These are phyloP conservation scores for Anorthoa munda DNA, from an alignment of 2,888 invertebrate genomes.

Conservation along the genomic window DNA sequence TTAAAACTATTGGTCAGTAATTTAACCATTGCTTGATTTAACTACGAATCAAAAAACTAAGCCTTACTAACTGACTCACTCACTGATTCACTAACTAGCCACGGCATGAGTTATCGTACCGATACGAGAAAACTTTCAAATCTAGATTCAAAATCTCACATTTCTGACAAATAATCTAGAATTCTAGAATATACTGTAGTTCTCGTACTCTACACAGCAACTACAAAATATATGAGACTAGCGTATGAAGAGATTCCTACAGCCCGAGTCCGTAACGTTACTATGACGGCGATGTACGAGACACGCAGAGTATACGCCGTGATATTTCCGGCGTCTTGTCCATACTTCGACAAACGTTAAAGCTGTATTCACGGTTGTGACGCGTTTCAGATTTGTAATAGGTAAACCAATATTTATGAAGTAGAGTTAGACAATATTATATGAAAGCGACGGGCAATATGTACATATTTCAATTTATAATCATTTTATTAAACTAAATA, in stretches of 20 bases:
- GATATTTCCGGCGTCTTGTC: conserved; percentile 58
- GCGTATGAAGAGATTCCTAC: conserved; percentile 45
- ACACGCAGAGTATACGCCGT: conserved; percentile 11
- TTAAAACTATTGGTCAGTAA: too few species aligned
- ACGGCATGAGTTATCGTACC: background rate
- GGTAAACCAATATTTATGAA: background rate
- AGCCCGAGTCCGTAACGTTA: conserved; percentile 17
- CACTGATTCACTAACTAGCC: background rate
- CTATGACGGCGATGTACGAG: conserved; percentile 24
- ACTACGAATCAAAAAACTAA: too few species aligned
- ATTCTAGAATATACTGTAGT: background rate
- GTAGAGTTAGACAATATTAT: too few species aligned
- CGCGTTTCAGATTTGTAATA: background rate
- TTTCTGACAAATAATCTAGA: conserved; percentile 3
- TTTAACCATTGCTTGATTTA: too few species aligned
- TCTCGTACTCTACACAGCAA: conserved; percentile 1
- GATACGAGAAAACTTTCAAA: background rate
- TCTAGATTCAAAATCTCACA: background rate
- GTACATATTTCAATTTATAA: too few species aligned
- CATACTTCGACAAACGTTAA: conserved; percentile 44
- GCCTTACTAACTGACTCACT: too few species aligned
- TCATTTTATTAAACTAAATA: too few species aligned
- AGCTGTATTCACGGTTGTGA: conserved; percentile 9
- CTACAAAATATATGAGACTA: conserved; percentile 34
- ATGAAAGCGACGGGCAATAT: too few species aligned